Evolutionary conservation across 35 echinoderm and acorn worm genomes (phyloP).

Genomic region (Eucidaris tribuloides): DNA sequence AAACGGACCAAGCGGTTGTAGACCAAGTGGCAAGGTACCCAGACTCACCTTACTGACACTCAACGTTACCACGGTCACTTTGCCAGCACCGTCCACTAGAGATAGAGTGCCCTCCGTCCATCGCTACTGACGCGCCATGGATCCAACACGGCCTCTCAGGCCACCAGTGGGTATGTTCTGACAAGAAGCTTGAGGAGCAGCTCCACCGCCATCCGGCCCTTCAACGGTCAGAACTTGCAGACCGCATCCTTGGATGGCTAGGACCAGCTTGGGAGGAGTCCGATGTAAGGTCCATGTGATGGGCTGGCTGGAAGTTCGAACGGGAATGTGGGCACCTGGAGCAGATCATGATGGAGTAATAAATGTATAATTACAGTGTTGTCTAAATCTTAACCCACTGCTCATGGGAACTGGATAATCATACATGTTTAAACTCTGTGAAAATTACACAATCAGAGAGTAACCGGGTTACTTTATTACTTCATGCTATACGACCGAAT

Average conservation of each 20-base stretch:
- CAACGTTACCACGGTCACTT: slow-evolving; percentile 32
- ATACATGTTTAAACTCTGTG: too few species aligned
- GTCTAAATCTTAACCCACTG: too few species aligned
- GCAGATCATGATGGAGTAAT: too few species aligned
- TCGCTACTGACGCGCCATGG: slow-evolving; percentile 32
- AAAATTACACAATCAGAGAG: too few species aligned
- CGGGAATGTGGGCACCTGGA: slow-evolving; percentile 82
- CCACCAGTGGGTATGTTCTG: slow-evolving; percentile 58
- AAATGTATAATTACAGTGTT: too few species aligned
- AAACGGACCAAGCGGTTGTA: too few species aligned
- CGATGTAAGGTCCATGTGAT: slow-evolving; percentile 64
- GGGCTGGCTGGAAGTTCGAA: slow-evolving; percentile 58
- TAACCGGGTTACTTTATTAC: too few species aligned
- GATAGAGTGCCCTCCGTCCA: slow-evolving; percentile 19
- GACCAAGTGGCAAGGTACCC: too few species aligned
- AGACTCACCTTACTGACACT: slow-evolving; percentile 26
- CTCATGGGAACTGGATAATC: too few species aligned
- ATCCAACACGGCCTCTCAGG: slow-evolving; percentile 4
- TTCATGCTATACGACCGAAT: too few species aligned
- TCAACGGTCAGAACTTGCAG: slow-evolving; percentile 27
- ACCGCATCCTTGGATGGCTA: slow-evolving; percentile 21
- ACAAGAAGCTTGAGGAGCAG: slow-evolving; percentile 58
- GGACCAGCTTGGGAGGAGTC: slow-evolving; percentile 60
- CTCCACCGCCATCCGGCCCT: slow-evolving; percentile 44
- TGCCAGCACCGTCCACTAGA: slow-evolving; percentile 16